Percentiles rank a stretch among this genome's conserved stretches.
Evolutionary conservation across 2,113 vertebrate genomes (phyloP).

Genomic region (Electrona antarctica): DNA sequence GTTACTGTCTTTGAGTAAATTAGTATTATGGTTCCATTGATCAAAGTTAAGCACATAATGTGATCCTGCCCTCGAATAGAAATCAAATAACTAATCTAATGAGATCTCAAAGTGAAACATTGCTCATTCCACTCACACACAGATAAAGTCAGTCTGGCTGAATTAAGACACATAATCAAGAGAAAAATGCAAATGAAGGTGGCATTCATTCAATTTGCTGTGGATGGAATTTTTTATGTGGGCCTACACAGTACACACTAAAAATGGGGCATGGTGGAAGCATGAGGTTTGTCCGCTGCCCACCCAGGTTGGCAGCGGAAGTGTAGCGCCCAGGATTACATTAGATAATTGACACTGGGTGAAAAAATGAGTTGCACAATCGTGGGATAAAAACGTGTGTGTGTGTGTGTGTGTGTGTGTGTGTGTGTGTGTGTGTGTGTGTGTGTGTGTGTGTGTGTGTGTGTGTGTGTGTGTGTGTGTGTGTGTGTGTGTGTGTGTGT

Average conservation of each 20-base stretch:
- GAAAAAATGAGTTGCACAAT: too few relatives aligned
- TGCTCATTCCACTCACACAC: slow-evolving; percentile 23
- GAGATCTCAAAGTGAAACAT: slow-evolving; percentile 50
- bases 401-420: too few relatives aligned
- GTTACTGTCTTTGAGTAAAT: slow-evolving; percentile 55
- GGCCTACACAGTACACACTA: background rate
- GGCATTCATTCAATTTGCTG: background rate
- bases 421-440: too few relatives aligned
- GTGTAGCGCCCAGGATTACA: too few relatives aligned
- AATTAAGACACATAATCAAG: slow-evolving; percentile 4
- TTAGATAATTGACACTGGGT: too few relatives aligned
- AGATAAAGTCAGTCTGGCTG: slow-evolving; percentile 11
- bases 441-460: too few relatives aligned
- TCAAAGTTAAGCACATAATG: slow-evolving; percentile 46
- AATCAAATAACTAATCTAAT: slow-evolving; percentile 65
- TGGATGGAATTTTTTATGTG: background rate
- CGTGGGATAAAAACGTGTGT: too few relatives aligned
- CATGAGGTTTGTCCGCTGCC: background rate
- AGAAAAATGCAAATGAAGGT: background rate
- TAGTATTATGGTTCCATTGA: slow-evolving; percentile 51
- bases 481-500: too few relatives aligned
- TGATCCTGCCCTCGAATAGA: slow-evolving; percentile 53
- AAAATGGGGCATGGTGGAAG: background rate
- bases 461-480: too few relatives aligned
- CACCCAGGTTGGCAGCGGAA: too few relatives aligned